Percentiles rank a stretch among this genome's conserved stretches.
Conservation (phyloP, 2,113 vertebrate genomes). For the Echinops telfairi region DNA sequence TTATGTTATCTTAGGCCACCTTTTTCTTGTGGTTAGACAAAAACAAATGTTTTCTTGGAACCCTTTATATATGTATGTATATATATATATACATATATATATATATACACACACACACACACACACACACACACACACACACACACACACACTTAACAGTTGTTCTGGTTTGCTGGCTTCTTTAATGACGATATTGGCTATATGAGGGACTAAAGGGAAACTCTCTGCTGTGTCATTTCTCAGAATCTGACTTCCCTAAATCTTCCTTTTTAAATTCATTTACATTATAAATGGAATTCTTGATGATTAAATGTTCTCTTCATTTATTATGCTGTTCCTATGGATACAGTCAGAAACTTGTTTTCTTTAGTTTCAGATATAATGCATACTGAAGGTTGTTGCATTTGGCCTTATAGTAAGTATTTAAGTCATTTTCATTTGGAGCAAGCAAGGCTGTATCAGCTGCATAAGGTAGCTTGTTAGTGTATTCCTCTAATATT, state of each 20-base stretch:
- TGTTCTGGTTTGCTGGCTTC: not conserved
- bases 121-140: no score
- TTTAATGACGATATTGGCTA: not conserved
- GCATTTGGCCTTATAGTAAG: no score
- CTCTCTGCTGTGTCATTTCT: not conserved
- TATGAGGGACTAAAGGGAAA: not conserved
- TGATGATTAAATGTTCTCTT: not conserved
- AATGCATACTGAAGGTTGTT: not conserved
- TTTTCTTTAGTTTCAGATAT: no score
- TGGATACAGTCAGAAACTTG: no score
- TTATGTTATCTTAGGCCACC: not conserved
- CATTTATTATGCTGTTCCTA: no score
- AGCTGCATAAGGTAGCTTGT: no score
- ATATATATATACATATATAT: no score
- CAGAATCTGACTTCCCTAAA: no score
- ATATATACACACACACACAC: no score
- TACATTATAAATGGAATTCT: not conserved
- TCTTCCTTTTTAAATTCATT: not conserved
- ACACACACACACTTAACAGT: not conserved
- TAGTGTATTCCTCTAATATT: no score
- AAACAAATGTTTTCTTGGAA: not conserved
- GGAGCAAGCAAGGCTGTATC: no score
- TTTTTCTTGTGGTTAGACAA: not conserved
- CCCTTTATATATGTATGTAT: not conserved
- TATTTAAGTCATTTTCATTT: no score